Percentiles rank a stretch among this genome's conserved stretches.
phyloP scores from a whole-genome alignment of 2,797 vertebrate genomes.

The Echiichthys vipera region DNA sequence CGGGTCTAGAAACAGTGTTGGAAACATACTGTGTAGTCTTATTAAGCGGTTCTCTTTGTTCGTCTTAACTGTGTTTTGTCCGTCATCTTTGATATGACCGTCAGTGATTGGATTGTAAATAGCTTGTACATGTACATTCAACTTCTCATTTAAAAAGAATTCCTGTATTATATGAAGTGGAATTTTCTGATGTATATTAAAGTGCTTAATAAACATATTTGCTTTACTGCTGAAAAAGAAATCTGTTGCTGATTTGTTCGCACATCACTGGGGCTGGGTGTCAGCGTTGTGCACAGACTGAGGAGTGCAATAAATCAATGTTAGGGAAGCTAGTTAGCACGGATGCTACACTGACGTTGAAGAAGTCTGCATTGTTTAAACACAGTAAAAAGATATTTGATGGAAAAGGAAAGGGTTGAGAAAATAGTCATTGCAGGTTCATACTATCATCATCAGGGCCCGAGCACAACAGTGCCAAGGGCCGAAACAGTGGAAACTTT shows the following conservation, averaged over 20 bases:
- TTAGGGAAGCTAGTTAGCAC: not conserved
- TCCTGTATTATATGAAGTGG: constrained; percentile 97
- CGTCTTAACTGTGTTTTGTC: constrained; percentile 84
- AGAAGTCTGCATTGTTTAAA: not conserved
- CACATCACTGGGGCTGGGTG: not conserved
- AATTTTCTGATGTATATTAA: constrained; percentile 97
- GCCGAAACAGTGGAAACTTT: too few species aligned
- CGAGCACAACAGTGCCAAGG: too few species aligned
- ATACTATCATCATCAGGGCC: too few species aligned
- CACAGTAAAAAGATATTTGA: too few species aligned
- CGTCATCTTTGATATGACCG: constrained; percentile 76
- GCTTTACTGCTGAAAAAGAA: constrained; percentile 92
- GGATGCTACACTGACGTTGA: not conserved
- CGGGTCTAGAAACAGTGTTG: constrained; percentile 73
- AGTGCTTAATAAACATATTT: constrained; percentile 99
- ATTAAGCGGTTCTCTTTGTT: constrained; percentile 77
- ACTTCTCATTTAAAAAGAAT: constrained; percentile 95
- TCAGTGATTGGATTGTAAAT: constrained; percentile 92
- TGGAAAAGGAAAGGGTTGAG: too few species aligned
- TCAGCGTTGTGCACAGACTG: not conserved
- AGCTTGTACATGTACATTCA: constrained; percentile 96
- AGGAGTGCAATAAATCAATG: not conserved
- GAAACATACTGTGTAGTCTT: constrained; percentile 78
- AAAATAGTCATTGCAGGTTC: too few species aligned
- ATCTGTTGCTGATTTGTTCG: constrained; percentile 23